Evolutionary conservation across 1,140 invertebrate species (phyloP), one percentile per base, ranked within the genome.

Genomic region (Panagrolaimus sp.): DNA sequence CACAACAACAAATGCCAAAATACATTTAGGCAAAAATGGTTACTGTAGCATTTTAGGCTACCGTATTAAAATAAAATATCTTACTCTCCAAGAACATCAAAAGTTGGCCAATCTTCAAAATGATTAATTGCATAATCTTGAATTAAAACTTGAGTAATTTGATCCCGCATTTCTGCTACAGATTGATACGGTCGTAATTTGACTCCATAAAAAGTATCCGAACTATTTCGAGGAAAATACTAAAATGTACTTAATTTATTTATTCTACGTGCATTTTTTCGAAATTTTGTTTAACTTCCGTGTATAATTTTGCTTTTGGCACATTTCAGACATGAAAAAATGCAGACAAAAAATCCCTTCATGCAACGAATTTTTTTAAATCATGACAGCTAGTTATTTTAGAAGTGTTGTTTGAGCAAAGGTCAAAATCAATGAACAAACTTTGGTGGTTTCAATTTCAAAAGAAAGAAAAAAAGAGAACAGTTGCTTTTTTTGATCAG

Each of bases 191-290:
- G 66, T n/a, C 73, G 69, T 17, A 82, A 52, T 66, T 73, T 76
- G 1, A 69, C 62, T 26, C 75, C 77, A 24, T 72, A 72, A 26
- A 67, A 70, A 17, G 58, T 48, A 38, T 78, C 70, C 17, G 63
- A 68, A 46, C 73, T 75, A 71, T 83, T 83, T 24, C 79, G 73
- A 2, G 78, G 79, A 67, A 83, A 82, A 67, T 79, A 82, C 81
- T 81, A 52, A 45, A 82, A 69, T 14, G 32, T n/a, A 15, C 8
- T 44, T 24, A 47, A 43, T 74, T 32, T 48, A 69, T 6, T 7
- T n/a, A 15, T 12, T 14, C 10, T 43, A n/a, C 12, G 47, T 73
- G 43, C 26, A 74, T 17, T n/a, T n/a, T n/a, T n/a, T n/a, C 55
- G 24, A 24, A 48, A 46, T 58, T 21, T 21, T 58, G 55, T 15